These are phyloP conservation scores for Microcebus griseorufus DNA, from an alignment of 2,113 vertebrate species.

Conservation along the genomic window DNA sequence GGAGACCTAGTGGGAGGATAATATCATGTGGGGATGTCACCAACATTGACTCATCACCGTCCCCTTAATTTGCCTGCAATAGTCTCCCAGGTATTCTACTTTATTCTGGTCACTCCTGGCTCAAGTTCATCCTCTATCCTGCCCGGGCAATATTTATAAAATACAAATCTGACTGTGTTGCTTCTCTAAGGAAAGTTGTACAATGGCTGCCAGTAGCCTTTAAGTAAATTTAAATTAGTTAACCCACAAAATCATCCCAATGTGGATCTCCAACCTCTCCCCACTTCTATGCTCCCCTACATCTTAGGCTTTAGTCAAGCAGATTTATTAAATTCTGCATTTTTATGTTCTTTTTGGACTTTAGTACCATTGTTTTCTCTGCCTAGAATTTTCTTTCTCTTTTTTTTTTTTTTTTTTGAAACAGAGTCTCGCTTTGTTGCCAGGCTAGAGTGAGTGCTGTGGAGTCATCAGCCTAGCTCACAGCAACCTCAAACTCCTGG, in stretches of 20 bases:
- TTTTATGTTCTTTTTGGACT: neutral
- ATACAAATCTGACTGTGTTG: neutral
- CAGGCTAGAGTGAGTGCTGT: too few relatives aligned
- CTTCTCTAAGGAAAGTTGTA: neutral
- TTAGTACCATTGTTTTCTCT: neutral
- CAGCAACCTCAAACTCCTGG: too few relatives aligned
- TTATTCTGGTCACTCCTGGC: neutral
- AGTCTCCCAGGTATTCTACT: neutral
- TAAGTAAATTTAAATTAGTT: neutral
- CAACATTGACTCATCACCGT: neutral
- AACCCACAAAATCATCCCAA: neutral
- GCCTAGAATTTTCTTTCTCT: neutral
- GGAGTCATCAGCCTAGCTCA: too few relatives aligned
- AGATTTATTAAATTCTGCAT: neutral
- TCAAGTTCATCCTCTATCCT: neutral
- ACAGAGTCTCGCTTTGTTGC: too few relatives aligned
- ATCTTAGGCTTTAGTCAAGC: too few relatives aligned
- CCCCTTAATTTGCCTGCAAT: neutral
- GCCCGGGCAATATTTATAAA: neutral
- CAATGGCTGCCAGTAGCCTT: neutral
- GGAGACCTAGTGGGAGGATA: neutral
- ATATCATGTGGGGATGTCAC: rapidly evolving
- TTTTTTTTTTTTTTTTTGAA: too few relatives aligned
- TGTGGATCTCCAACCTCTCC: neutral
- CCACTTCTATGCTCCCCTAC: rapidly evolving